Percentiles rank a stretch among this genome's conserved stretches.
phyloP scores from a whole-genome alignment of 1,140 invertebrate species.

The Andricus grossulariae region DNA sequence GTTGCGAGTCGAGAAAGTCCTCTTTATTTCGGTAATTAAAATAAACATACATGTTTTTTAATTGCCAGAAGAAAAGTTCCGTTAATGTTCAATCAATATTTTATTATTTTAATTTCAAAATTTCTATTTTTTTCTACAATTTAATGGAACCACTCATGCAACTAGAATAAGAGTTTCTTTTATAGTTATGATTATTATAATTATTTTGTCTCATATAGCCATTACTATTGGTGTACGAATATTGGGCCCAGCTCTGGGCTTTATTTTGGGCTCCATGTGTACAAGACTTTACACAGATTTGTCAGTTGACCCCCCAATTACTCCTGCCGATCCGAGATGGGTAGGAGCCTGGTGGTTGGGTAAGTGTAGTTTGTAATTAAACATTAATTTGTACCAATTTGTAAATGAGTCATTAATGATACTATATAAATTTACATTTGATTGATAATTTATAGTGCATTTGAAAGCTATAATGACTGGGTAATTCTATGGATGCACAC shows the following conservation, averaged over 20 bases:
- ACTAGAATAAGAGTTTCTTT: neutral
- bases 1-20: constrained; percentile 93
- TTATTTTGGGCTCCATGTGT: constrained; percentile 93
- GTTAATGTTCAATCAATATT: neutral
- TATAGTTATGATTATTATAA: constrained; percentile 27
- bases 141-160: neutral
- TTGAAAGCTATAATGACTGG: neutral
- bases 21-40: constrained; percentile 90
- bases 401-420: no score
- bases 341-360: constrained; percentile 95
- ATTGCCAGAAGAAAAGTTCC: neutral
- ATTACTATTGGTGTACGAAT: constrained; percentile 95
- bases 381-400: neutral
- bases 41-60: neutral
- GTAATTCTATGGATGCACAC: neutral
- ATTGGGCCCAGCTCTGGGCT: constrained; percentile 92
- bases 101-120: neutral
- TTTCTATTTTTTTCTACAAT: neutral
- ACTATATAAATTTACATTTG: no score
- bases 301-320: constrained; percentile 83
- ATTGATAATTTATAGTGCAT: no score
- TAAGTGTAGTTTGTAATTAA: constrained; percentile 66
- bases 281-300: constrained; percentile 92
- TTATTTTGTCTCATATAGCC: constrained; percentile 78
- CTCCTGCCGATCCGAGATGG: constrained; percentile 91